phyloP scores from a whole-genome alignment of 1,140 invertebrate genomes.

The Aphaenogaster floridana region DNA sequence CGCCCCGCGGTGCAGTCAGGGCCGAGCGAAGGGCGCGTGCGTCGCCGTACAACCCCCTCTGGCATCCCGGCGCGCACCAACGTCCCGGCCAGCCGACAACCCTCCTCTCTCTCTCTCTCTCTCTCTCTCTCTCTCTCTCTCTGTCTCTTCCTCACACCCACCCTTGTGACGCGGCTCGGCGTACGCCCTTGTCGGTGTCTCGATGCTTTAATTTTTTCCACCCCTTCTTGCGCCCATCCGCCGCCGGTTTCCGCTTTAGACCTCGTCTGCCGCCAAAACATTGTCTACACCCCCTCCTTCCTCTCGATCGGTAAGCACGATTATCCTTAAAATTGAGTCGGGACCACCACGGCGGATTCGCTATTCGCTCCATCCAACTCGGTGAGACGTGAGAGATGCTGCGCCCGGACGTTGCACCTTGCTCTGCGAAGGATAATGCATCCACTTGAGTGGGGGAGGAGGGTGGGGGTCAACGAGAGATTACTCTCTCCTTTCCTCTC shows the following conservation, averaged over 20 bases:
- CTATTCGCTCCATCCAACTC: conserved; percentile 25
- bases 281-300: conserved; percentile 60
- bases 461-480: background rate
- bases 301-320: conserved; percentile 17
- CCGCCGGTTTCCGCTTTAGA: conserved; percentile 39
- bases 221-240: background rate
- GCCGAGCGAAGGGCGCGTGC: conserved; percentile 83
- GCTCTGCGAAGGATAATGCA: conserved; percentile 55
- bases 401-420: conserved; percentile 72
- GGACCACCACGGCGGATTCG: conserved; percentile 21
- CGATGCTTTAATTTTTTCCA: conserved; percentile 74
- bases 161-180: conserved; percentile 25
- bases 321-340: conserved; percentile 61
- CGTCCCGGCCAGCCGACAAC: conserved; percentile 68
- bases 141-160: background rate
- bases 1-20: conserved; percentile 86
- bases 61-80: conserved; percentile 69
- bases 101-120: conserved; percentile 36
- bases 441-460: conserved; percentile 43
- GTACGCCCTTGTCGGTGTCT: conserved; percentile 66
- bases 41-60: conserved; percentile 67
- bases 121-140: conserved; percentile 21
- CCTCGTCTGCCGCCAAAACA: conserved; percentile 46
- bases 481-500: background rate
- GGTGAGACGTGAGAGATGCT: conserved; percentile 53